Evolutionary conservation across 2,797 vertebrate species (phyloP), one percentile per base, ranked within the genome.

Genomic region (Smutsia gigantea): DNA sequence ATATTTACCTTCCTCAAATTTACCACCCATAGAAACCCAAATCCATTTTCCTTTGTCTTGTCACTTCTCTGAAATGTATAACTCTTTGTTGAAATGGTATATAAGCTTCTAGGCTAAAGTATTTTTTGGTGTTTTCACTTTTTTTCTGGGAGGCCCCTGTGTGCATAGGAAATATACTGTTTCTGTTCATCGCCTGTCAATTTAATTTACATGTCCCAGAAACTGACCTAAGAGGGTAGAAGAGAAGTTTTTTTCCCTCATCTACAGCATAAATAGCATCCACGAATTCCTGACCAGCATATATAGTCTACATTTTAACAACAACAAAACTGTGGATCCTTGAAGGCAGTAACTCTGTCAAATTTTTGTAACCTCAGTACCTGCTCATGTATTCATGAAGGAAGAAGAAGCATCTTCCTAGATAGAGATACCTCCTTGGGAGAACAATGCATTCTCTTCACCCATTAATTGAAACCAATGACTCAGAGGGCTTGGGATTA

Each of bases 51-150:
- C 29, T 87, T 59, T 42, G 42, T 69, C 53, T 83, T 61, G 72
- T 34, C 53, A 78, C 29, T 42, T 39, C 34, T 34, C 71, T 14
- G 19, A 39, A 79, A 71, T 55, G 37, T 51, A 51, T 69, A 64
- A 46, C 25, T 34, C 66, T 90, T 94, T 91, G 34, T 94, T 79
- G 79, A 91, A 79, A 90, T 79, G 51, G 46, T 61, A 55, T 53
- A 63, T 72, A 85, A 85, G 53, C 55, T 90, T 55, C 64, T 13
- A 3, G 39, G 34, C 17, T 46, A 11, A 49, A 68, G 37, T 37
- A 18, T 7, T 79, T 71, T 86, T 53, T 12, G 13, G 34, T 55
- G 7, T 25, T 63, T 79, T 86, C 10, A 64, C 4, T 55, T 78
- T 27, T 94, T 90, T 53, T 84, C 63, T 55, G 17, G 71, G 81